Conservation (phyloP, 2,888 invertebrate species). For the Spodoptera exigua region DNA sequence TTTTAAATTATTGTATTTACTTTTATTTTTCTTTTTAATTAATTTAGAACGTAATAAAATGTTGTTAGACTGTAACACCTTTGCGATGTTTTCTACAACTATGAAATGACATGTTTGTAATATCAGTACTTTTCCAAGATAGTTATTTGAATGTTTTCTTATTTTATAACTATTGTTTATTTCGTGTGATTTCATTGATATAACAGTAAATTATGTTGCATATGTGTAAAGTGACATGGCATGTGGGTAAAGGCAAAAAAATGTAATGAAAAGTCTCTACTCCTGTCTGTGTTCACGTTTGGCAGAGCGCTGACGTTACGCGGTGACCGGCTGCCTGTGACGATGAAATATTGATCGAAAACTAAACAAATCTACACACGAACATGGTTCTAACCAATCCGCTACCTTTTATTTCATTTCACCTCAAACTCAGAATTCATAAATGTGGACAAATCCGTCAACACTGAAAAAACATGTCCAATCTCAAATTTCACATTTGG, state of each 20-base stretch:
- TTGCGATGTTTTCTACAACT: no score
- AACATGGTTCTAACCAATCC: conserved; percentile 40
- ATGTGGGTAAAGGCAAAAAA: conserved; percentile 17
- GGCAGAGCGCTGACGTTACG: conserved; percentile 66
- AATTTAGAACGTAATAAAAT: no score
- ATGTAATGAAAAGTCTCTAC: conserved; percentile 29
- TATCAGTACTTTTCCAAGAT: no score
- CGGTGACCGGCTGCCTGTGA: conserved; percentile 77
- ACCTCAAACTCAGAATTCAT: conserved; percentile 14
- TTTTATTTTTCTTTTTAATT: no score
- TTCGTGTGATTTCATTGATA: no score
- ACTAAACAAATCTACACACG: conserved; percentile 72
- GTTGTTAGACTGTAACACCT: no score
- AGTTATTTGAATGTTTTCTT: no score
- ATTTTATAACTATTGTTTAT: no score
- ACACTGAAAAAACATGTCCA: conserved; percentile 1
- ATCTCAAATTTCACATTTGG: conserved; percentile 11
- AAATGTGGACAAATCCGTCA: conserved; percentile 19
- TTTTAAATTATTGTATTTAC: no score
- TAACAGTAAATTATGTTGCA: no score
- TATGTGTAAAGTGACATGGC: no score
- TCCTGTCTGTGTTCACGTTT: conserved; percentile 53
- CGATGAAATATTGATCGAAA: conserved; percentile 81
- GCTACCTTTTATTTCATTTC: conserved; percentile 36
- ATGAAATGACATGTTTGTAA: no score